These are phyloP conservation scores for Drosophila neocordata DNA, from an alignment of 1,140 invertebrate species.

Conservation along the genomic window DNA sequence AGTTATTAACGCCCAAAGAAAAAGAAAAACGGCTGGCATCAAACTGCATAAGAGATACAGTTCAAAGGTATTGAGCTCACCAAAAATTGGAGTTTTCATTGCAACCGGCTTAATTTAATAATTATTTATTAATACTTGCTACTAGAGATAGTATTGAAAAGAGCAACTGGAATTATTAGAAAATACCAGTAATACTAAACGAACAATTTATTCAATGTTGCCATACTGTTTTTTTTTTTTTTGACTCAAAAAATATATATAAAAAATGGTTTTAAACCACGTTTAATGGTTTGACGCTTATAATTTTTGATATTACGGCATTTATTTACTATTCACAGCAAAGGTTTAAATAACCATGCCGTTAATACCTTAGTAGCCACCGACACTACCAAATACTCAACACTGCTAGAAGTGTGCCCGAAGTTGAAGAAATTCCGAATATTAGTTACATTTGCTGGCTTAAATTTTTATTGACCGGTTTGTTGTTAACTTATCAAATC, in stretches of 20 bases:
- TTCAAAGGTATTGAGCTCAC: conserved; percentile 60
- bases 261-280: too few relatives aligned
- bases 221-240: too few relatives aligned
- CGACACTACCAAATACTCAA: neutral
- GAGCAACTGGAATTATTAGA: neutral
- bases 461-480: neutral
- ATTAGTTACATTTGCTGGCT: neutral
- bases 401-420: neutral
- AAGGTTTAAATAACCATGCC: too few relatives aligned
- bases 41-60: conserved; percentile 51
- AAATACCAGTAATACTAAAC: too few relatives aligned
- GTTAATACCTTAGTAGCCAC: too few relatives aligned
- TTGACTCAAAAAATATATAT: too few relatives aligned
- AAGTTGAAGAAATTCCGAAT: neutral
- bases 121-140: neutral
- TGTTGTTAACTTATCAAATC: neutral
- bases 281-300: too few relatives aligned
- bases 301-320: too few relatives aligned
- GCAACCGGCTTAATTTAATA: conserved; percentile 18
- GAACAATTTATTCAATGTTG: too few relatives aligned
- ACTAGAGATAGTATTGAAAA: neutral
- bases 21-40: conserved; percentile 64
- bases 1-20: conserved; percentile 64
- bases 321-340: too few relatives aligned
- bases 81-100: conserved; percentile 66